phyloP scores from a whole-genome alignment of 2,888 invertebrate species.

The Anticlea derivata region DNA sequence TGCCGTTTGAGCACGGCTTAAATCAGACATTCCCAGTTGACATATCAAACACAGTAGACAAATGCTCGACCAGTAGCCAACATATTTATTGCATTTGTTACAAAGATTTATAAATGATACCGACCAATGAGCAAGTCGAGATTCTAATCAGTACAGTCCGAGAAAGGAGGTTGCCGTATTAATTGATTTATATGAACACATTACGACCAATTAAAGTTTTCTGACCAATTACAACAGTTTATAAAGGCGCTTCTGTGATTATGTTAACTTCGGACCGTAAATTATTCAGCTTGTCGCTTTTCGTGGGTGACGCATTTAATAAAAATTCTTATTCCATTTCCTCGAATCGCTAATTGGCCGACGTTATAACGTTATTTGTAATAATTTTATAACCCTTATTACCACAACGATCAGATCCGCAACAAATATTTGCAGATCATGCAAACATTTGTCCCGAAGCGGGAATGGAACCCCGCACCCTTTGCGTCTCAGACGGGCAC shows the following conservation, averaged over 20 bases:
- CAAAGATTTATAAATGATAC: slow-evolving; percentile 52
- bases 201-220: slow-evolving; percentile 70
- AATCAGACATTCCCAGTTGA: slow-evolving; percentile 3
- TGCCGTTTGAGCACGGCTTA: too few species aligned
- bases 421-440: too few species aligned
- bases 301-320: slow-evolving; percentile 46
- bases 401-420: too few species aligned
- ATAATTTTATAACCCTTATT: too few species aligned
- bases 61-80: slow-evolving; percentile 34
- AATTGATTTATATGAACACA: slow-evolving; percentile 72
- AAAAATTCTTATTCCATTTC: slow-evolving; percentile 22
- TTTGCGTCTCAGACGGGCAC: too few species aligned
- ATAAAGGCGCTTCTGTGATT: slow-evolving; percentile 49
- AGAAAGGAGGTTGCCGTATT: slow-evolving; percentile 58
- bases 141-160: slow-evolving; percentile 58
- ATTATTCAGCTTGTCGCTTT: slow-evolving; percentile 51
- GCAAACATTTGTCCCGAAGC: too few species aligned
- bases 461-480: too few species aligned
- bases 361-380: too few species aligned
- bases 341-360: slow-evolving; percentile 19
- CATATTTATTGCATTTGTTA: slow-evolving; percentile 49
- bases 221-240: slow-evolving; percentile 57
- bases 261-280: slow-evolving; percentile 45
- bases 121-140: slow-evolving; percentile 49
- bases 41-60: slow-evolving; percentile 37